phyloP scores from a whole-genome alignment of 1,140 invertebrate species.

The Trichoplusia ni region DNA sequence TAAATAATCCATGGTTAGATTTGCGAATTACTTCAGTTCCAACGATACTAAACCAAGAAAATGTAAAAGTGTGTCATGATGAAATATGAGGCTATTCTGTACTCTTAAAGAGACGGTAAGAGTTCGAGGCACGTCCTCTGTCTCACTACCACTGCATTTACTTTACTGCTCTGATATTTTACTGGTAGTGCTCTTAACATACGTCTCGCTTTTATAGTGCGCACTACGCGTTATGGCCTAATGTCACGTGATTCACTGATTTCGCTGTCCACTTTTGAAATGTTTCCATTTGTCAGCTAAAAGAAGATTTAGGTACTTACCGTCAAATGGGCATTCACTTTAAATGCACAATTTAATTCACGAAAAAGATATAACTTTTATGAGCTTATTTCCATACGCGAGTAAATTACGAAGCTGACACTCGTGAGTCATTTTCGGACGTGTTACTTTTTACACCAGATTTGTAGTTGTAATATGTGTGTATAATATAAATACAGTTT shows the following conservation, averaged over 20 bases:
- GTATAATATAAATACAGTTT: not conserved
- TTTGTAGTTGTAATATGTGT: not conserved
- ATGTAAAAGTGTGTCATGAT: conserved; percentile 26
- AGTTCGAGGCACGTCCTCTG: conserved; percentile 61
- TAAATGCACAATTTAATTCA: not conserved
- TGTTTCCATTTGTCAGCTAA: not conserved
- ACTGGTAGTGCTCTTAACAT: conserved; percentile 79
- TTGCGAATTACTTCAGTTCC: no score
- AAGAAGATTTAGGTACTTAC: not conserved
- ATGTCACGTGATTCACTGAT: conserved; percentile 74
- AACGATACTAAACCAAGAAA: not conserved
- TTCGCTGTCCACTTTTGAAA: conserved; percentile 37
- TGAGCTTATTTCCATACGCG: not conserved
- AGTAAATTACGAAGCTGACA: not conserved
- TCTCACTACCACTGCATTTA: conserved; percentile 71
- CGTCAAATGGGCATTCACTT: not conserved
- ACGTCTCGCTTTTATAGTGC: conserved; percentile 75
- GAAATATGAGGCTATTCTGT: conserved; percentile 28
- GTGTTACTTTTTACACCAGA: no score
- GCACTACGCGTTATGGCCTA: conserved; percentile 70
- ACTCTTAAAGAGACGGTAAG: conserved; percentile 18
- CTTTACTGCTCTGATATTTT: conserved; percentile 79
- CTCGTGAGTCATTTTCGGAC: not conserved
- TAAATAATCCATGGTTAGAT: no score
- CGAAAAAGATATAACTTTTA: conserved; percentile 3